Conservation (phyloP, 2,113 vertebrate genomes). For the Parus major region DNA sequence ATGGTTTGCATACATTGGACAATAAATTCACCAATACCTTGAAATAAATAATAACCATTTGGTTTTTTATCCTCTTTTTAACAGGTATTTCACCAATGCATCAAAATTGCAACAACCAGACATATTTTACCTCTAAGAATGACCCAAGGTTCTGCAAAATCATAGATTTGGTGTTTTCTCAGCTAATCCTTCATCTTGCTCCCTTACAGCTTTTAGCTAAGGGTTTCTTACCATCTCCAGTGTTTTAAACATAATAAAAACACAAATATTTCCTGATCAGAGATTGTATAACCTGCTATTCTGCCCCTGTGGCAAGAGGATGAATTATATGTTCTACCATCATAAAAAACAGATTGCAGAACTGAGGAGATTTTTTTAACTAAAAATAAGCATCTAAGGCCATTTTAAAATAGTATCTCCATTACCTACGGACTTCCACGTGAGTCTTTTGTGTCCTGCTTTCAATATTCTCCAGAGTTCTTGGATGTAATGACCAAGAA, state of each 20-base stretch:
- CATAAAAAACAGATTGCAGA: neutral
- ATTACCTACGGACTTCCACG: conserved; percentile 88
- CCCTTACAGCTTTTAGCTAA: neutral
- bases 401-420: neutral
- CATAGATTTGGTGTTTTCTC: neutral
- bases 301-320: neutral
- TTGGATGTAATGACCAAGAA: conserved; percentile 79
- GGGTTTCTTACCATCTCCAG: neutral
- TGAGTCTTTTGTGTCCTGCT: conserved; percentile 82
- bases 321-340: neutral
- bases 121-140: neutral
- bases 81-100: neutral
- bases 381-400: neutral
- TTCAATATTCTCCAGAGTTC: conserved; percentile 73
- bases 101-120: neutral
- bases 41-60: neutral
- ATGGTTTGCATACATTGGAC: conserved; percentile 72
- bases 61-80: neutral
- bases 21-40: conserved; percentile 87
- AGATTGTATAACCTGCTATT: neutral
- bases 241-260: neutral
- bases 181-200: neutral
- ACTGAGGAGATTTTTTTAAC: neutral
- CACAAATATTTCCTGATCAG: neutral
- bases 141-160: neutral